Evolutionary conservation across 2,797 vertebrate species (phyloP), one percentile per base, ranked within the genome.

Genomic region (Apogon hyalosoma): DNA sequence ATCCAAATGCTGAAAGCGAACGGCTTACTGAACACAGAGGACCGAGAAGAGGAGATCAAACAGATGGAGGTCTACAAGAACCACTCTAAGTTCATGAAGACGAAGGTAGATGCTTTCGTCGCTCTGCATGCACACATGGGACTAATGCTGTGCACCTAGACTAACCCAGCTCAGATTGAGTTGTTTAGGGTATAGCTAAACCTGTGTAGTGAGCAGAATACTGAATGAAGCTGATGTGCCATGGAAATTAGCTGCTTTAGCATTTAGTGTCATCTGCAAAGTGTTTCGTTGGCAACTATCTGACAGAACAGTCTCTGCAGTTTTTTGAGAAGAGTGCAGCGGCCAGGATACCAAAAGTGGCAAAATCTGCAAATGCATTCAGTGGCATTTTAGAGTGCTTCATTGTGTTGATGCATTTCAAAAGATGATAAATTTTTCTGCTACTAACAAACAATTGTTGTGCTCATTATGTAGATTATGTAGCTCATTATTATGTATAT

Each of bases 61-160:
- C 97, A 98, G 92, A 97, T 98, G 91, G 97, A 98, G 92, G 96
- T 98, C 93, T 98, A 98, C 94, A 98, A 97, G 93, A 98, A 96
- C 92, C 97, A 98, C 90, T 97, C 97, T 47, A 98, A 98, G 94
- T 98, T 98, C 87, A 98, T 98, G 97, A 98, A 98, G 93, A 95
- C 94, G 64, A 98, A 98, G 96, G 97, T 98, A 95, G 71, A 74
- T 36, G 58, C 50, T 2, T 1, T 42, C 46, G 60, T 40, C 54
- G 11, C 31, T 21, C 9, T 77, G 68, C 70, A 76, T 71, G 52
- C 18, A 19, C 47, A 24, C n/a, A 57, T 2, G 50, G 64, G 19
- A 31, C 11, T 33, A 39, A 63, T 56, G 11, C 11, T 59, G 19
- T 56, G 10, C 69, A 64, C 59, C 51, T 43, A 9, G 38, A n/a